Conservation (phyloP, 1,140 invertebrate genomes). For the Aphelinus certus region DNA sequence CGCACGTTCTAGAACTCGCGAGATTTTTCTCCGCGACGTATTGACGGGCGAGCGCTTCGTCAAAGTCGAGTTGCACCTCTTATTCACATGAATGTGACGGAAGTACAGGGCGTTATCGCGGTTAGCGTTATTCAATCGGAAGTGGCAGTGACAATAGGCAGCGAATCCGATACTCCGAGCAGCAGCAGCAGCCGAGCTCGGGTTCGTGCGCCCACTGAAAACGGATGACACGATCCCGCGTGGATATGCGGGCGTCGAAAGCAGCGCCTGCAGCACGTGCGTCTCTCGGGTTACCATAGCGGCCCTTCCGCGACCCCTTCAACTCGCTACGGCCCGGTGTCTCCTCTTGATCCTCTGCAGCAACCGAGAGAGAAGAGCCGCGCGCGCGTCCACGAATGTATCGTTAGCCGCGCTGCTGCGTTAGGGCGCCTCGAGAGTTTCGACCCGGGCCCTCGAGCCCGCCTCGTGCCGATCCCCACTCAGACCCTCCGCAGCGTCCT, state of each 20-base stretch:
- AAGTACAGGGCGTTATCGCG: too few species aligned
- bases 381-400: constrained; percentile 52
- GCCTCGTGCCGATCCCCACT: too few species aligned
- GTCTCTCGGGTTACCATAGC: constrained; percentile 22
- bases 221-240: constrained; percentile 5
- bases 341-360: constrained; percentile 6
- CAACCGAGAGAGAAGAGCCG: constrained; percentile 24
- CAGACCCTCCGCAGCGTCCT: too few species aligned
- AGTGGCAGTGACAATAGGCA: too few species aligned
- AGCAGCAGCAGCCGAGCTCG: neutral
- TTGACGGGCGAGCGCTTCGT: neutral
- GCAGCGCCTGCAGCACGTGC: constrained; percentile 29
- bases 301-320: neutral
- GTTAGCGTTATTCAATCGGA: too few species aligned
- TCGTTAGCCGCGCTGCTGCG: constrained; percentile 40
- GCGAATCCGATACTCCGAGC: too few species aligned
- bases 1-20: too few species aligned
- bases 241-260: constrained; percentile 20
- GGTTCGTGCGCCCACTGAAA: constrained; percentile 12
- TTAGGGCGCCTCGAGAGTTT: constrained; percentile 41
- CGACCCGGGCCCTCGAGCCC: too few species aligned
- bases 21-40: too few species aligned
- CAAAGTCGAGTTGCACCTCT: neutral
- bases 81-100: neutral
- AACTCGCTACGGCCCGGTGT: neutral